Percentiles rank a stretch among this genome's conserved stretches.
Evolutionary conservation across 2,888 invertebrate genomes (phyloP).

Genomic region (Cephus pygmeus): DNA sequence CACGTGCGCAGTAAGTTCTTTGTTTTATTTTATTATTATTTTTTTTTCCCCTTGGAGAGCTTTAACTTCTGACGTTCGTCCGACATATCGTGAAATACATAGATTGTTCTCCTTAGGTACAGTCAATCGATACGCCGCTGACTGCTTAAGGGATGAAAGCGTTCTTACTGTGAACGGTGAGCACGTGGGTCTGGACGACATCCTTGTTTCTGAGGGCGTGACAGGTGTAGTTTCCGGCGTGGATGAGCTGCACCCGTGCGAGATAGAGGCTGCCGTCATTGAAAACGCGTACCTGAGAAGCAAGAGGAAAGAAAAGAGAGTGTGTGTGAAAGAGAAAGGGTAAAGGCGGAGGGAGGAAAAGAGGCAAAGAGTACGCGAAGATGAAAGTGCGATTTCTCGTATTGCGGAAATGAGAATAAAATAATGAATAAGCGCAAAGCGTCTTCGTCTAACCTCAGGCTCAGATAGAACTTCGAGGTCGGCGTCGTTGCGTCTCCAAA

Average conservation of each 20-base stretch:
- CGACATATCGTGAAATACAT: too few species aligned
- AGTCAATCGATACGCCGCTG: not conserved
- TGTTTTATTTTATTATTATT: too few species aligned
- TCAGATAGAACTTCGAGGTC: constrained; percentile 73
- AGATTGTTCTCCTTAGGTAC: not conserved
- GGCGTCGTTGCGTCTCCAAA: constrained; percentile 77
- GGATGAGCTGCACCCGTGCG: constrained; percentile 77
- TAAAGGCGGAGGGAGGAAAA: too few species aligned
- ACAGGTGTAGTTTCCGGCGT: constrained; percentile 83
- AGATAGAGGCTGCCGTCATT: constrained; percentile 81
- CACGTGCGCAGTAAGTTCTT: too few species aligned
- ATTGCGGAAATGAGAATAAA: not conserved
- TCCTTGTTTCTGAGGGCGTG: constrained; percentile 78
- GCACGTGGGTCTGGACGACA: constrained; percentile 79
- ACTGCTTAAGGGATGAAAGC: not conserved
- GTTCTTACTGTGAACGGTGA: constrained; percentile 78
- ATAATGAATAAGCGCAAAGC: not conserved
- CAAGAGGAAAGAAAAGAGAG: not conserved
- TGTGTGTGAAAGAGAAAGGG: too few species aligned
- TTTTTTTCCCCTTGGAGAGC: too few species aligned
- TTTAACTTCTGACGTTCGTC: too few species aligned
- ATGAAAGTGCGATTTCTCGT: constrained; percentile 5
- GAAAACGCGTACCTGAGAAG: constrained; percentile 71
- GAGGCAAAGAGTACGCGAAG: not conserved
- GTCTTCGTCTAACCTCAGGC: constrained; percentile 66